Percentiles rank a stretch among this genome's conserved stretches.
Conservation (phyloP, 2,888 invertebrate genomes). For the Mesoligia furuncula region DNA sequence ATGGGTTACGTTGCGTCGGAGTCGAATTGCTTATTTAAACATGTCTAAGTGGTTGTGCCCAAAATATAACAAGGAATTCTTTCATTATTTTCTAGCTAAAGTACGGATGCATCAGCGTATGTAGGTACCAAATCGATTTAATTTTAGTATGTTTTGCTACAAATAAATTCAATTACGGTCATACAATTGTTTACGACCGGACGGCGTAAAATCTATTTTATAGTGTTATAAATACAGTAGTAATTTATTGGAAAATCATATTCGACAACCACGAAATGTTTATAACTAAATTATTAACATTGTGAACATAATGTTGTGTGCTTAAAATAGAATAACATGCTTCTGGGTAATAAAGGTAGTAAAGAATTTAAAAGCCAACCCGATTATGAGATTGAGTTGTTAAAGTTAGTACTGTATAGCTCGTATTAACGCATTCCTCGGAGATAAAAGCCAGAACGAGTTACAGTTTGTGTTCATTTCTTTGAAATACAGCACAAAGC, state of each 20-base stretch:
- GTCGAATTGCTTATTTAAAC: conserved; percentile 51
- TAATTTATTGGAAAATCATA: conserved; percentile 69
- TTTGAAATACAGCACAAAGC: conserved; percentile 54
- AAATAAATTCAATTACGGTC: conserved; percentile 67
- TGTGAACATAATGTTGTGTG: conserved; percentile 54
- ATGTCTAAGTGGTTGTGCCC: conserved; percentile 30
- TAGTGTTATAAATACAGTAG: conserved; percentile 69
- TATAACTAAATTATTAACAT: conserved; percentile 63
- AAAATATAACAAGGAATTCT: conserved; percentile 40
- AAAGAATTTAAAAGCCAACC: conserved; percentile 43
- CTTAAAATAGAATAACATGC: conserved; percentile 44
- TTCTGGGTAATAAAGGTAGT: conserved; percentile 37
- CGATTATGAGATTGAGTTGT: conserved; percentile 45
- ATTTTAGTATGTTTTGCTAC: conserved; percentile 53
- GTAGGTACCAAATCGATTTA: conserved; percentile 26
- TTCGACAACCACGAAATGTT: conserved; percentile 65
- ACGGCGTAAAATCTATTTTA: conserved; percentile 73
- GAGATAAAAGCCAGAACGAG: conserved; percentile 42
- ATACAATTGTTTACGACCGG: conserved; percentile 71
- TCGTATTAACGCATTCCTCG: conserved; percentile 40
- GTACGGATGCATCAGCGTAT: conserved; percentile 14
- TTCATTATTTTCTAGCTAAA: conserved; percentile 24
- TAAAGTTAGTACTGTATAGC: conserved; percentile 19
- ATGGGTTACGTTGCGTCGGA: conserved; percentile 30
- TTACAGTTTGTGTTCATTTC: conserved; percentile 51